phyloP scores from a whole-genome alignment of 2,797 vertebrate species.

The Zalophus californianus region DNA sequence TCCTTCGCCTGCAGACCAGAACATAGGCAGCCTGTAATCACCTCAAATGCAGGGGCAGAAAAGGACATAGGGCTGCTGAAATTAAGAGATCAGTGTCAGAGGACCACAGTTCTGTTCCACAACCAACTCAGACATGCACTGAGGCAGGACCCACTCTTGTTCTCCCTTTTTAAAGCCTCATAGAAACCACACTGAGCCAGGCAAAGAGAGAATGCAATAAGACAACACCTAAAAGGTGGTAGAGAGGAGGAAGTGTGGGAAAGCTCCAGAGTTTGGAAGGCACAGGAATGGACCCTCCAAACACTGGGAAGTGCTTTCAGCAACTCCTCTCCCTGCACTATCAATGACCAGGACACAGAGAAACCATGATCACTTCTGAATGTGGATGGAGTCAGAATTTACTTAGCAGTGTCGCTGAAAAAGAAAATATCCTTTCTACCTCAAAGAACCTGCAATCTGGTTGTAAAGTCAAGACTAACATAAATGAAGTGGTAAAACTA shows the following conservation, averaged over 20 bases:
- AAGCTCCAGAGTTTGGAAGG: not conserved
- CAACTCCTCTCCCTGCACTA: not conserved
- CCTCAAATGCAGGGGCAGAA: not conserved
- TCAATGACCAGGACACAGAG: not conserved
- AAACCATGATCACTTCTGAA: not conserved
- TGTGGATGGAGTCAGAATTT: not conserved
- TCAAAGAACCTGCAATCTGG: not conserved
- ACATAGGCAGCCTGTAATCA: not conserved
- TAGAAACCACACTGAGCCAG: not conserved
- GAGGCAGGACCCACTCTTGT: not conserved
- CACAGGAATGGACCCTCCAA: not conserved
- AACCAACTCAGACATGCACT: not conserved
- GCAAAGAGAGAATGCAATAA: not conserved
- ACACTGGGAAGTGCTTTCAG: not conserved
- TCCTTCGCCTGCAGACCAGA: not conserved
- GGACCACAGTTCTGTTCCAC: not conserved
- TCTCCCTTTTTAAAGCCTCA: not conserved
- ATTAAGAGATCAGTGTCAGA: not conserved
- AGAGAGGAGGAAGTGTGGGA: accelerated
- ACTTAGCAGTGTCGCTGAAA: not conserved
- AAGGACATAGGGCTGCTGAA: not conserved
- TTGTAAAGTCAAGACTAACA: not conserved
- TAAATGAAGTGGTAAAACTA: not conserved
- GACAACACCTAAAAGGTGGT: not conserved
- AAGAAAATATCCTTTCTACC: not conserved